phyloP scores from a whole-genome alignment of 2,797 vertebrate species.

The Schizopygopsis malacanthus region DNA sequence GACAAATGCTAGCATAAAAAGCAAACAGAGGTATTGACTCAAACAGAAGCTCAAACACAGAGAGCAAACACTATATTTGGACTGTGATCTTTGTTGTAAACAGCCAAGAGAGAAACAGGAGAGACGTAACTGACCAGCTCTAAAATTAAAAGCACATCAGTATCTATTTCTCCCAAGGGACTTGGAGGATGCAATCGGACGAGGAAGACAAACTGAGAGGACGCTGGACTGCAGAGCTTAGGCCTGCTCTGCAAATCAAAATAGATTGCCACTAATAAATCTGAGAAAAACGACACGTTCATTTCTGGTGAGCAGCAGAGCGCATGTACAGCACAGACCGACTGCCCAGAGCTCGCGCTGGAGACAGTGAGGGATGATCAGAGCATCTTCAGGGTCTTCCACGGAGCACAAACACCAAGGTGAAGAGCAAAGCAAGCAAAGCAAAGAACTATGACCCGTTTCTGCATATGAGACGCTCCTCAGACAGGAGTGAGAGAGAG shows the following conservation, averaged over 20 bases:
- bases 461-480: background rate
- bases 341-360: constrained; percentile 21
- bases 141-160: constrained; percentile 72
- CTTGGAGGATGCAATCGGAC: background rate
- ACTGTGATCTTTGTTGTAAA: constrained; percentile 21
- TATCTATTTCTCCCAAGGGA: constrained; percentile 47
- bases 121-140: constrained; percentile 65
- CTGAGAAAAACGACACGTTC: constrained; percentile 70
- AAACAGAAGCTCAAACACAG: background rate
- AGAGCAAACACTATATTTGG: constrained; percentile 2
- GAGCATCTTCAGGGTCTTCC: constrained; percentile 31
- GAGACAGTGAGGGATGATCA: constrained; percentile 2
- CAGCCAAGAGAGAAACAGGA: constrained; percentile 25
- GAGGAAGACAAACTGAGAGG: constrained; percentile 35
- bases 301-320: constrained; percentile 58
- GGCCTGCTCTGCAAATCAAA: constrained; percentile 63
- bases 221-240: constrained; percentile 40
- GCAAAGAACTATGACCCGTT: constrained; percentile 26
- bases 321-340: constrained; percentile 18
- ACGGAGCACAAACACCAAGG: constrained; percentile 33
- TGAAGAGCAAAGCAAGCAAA: constrained; percentile 48
- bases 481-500: background rate
- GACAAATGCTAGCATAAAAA: background rate
- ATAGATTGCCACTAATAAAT: constrained; percentile 72
- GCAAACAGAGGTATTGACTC: constrained; percentile 23